Evolutionary conservation across 2,797 vertebrate genomes (phyloP), one percentile per base, ranked within the genome.

Genomic region (Poecilia picta): DNA sequence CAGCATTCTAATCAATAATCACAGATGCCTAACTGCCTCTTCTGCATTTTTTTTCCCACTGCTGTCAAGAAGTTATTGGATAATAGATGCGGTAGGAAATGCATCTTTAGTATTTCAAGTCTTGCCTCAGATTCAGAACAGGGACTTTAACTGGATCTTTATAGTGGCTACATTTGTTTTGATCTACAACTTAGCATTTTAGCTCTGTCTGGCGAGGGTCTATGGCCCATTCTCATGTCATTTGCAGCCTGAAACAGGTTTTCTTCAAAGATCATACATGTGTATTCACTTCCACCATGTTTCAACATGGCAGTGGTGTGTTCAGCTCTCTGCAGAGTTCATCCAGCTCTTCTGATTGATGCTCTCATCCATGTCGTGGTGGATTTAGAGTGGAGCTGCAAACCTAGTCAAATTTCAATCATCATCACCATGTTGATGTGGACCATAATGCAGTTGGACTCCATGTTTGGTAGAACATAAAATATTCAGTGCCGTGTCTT

Each of bases 1-100:
- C 93, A 92, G 89, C 89, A 85, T 89, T 73, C 76, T 88, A 91
- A 95, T 95, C 94, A 93, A 94, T 94, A 94, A 91, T 84, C 79
- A 80, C 74, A 80, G 79, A 83, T 36, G 77, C 64, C 83, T 70
- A 45, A 75, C 83, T 81, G 77, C 77, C 46, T 85, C 83, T 75
- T 86, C 88, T 84, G 78, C 72, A 64, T 51, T 82, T 77, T 64
- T 83, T 78, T 80, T 84, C 80, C 23, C 76, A 73, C 81, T 84
- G 82, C 85, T 89, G 70, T 88, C 83, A 81, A 75, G 79, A 88
- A 93, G 91, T 90, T 82, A 90, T 94, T 93, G 90, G 95, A 92
- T 93, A 93, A 95, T 93, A 93, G 92, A 94, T 92, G 93, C 82
- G 86, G 91, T 80, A 79, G 81, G 84, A 85, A 87, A 91, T 92